Evolutionary conservation across 1,140 invertebrate genomes (phyloP).

Genomic region (Calosoma granatense): DNA sequence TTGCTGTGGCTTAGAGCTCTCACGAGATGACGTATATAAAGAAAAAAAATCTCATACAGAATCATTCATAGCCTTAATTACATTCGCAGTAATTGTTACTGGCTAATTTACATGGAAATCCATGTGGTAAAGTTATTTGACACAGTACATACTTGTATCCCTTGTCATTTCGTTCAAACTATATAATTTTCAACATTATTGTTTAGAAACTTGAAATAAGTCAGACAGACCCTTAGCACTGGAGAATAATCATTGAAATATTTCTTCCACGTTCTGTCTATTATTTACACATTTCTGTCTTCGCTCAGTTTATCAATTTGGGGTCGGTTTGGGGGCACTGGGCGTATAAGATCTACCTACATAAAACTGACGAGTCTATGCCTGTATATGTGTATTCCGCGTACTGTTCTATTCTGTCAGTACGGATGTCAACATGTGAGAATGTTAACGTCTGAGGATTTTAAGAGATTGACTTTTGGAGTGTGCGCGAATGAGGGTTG

Average conservation of each 20-base stretch:
- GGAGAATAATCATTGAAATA: not conserved
- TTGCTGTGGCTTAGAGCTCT: not conserved
- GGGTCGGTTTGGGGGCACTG: not conserved
- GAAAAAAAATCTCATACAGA: not conserved
- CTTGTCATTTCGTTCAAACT: no score
- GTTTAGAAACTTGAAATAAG: not conserved
- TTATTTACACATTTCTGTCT: not conserved
- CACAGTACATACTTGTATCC: not conserved
- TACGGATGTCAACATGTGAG: not conserved
- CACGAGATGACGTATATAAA: not conserved
- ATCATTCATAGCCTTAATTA: not conserved
- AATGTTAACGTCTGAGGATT: not conserved
- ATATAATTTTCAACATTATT: no score
- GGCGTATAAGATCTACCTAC: no score
- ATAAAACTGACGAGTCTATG: no score
- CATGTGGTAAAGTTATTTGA: not conserved
- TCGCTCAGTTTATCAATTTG: not conserved
- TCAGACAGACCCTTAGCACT: not conserved
- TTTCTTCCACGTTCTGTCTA: not conserved
- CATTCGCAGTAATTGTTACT: not conserved
- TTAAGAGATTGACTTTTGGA: not conserved
- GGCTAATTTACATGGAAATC: no score
- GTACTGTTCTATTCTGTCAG: no score
- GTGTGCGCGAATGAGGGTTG: not conserved
- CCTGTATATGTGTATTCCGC: no score